phyloP scores from a whole-genome alignment of 1,140 invertebrate genomes.

The Tyrophagus putrescentiae region DNA sequence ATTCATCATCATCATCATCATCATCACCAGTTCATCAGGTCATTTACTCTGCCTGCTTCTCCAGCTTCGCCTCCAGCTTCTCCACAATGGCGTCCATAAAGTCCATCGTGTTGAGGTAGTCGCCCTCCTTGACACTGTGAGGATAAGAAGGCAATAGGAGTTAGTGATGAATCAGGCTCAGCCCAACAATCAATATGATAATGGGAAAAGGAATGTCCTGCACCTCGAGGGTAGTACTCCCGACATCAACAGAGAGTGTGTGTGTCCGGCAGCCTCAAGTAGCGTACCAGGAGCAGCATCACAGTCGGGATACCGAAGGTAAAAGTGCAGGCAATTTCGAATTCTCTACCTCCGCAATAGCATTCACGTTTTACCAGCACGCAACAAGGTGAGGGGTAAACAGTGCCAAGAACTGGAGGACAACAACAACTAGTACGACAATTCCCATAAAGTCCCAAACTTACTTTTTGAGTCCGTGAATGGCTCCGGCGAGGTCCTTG shows the following conservation, averaged over 20 bases:
- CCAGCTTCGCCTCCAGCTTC: conserved; percentile 41
- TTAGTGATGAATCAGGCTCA: neutral
- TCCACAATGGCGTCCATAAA: conserved; percentile 66
- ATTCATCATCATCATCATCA: neutral
- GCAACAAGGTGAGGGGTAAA: neutral
- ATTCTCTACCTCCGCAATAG: conserved; percentile 13
- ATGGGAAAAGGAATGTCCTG: neutral
- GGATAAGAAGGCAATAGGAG: conserved; percentile 17
- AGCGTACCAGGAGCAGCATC: too few relatives aligned
- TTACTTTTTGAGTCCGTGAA: conserved; percentile 51
- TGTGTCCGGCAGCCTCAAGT: too few relatives aligned
- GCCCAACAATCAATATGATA: neutral
- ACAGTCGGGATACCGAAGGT: conserved; percentile 6
- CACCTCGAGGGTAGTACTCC: conserved; percentile 12
- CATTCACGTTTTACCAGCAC: conserved; percentile 1
- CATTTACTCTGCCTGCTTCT: too few relatives aligned
- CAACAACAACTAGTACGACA: neutral
- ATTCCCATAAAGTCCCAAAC: neutral
- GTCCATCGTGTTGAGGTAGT: conserved; percentile 70
- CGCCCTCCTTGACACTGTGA: conserved; percentile 52
- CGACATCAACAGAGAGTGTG: neutral
- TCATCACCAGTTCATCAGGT: too few relatives aligned
- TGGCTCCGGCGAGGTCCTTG: conserved; percentile 94
- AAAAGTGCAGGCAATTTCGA: neutral
- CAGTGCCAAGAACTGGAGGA: conserved; percentile 1